Percentiles rank a stretch among this genome's conserved stretches.
Evolutionary conservation across 2,797 vertebrate species (phyloP).

Genomic region (Coendou prehensilis): DNA sequence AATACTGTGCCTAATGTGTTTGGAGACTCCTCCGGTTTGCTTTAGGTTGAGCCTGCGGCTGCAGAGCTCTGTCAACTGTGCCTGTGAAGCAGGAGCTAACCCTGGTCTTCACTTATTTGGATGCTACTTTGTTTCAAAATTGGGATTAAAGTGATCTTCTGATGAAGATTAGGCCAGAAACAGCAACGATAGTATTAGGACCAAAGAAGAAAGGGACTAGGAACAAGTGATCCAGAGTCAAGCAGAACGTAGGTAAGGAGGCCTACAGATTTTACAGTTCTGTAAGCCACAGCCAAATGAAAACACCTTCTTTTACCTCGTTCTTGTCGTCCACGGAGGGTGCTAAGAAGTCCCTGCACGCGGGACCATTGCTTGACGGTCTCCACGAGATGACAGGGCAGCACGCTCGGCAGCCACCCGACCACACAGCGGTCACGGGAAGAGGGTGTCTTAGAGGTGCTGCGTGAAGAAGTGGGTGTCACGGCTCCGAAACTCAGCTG

Average conservation of each 20-base stretch:
- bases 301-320: not conserved
- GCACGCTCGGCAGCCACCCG: not conserved
- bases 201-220: not conserved
- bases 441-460: not conserved
- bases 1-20: not conserved
- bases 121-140: not conserved
- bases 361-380: not conserved
- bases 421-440: not conserved
- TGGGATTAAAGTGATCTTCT: not conserved
- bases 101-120: not conserved
- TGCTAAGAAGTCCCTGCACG: not conserved
- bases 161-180: slow-evolving; percentile 6
- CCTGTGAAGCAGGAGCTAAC: not conserved
- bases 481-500: not conserved
- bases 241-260: not conserved
- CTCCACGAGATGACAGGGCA: not conserved
- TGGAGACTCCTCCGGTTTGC: not conserved
- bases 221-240: not conserved
- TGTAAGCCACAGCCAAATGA: not conserved
- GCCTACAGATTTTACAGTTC: not conserved
- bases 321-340: no score
- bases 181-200: not conserved
- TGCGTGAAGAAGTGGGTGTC: no score
- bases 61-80: not conserved
- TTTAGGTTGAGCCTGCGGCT: not conserved